A percentile compares a stretch with the other conserved stretches of the same genome.
Conservation (phyloP, 2,113 vertebrate genomes). For the Leucopternis melanops region DNA sequence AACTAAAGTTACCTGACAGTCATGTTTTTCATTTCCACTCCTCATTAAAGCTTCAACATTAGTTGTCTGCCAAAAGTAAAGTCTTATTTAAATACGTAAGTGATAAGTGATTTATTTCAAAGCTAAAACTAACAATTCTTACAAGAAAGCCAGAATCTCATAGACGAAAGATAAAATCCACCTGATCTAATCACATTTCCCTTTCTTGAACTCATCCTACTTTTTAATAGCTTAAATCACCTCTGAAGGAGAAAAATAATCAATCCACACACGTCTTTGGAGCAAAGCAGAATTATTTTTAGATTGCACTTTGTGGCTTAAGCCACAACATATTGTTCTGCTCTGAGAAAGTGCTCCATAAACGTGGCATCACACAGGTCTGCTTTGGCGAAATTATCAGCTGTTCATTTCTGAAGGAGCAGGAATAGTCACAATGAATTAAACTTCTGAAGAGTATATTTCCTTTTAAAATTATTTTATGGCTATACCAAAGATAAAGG, state of each 20-base stretch:
- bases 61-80: neutral
- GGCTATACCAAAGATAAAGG: neutral
- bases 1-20: neutral
- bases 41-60: neutral
- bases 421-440: neutral
- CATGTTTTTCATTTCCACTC: neutral
- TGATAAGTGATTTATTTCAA: neutral
- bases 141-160: neutral
- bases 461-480: neutral
- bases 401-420: neutral
- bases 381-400: neutral
- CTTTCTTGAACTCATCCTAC: neutral
- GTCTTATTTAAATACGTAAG: neutral
- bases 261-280: neutral
- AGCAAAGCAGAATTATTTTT: constrained; percentile 49
- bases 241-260: constrained; percentile 49
- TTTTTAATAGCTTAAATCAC: constrained; percentile 12
- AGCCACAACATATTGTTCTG: neutral
- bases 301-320: neutral
- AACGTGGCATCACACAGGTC: neutral
- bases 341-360: neutral
- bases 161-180: neutral
- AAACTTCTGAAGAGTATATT: neutral
- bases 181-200: constrained; percentile 4
- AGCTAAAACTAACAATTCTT: neutral